Conservation (phyloP, 53 echinoderm and acorn worm species). For the Henricia sp. region DNA sequence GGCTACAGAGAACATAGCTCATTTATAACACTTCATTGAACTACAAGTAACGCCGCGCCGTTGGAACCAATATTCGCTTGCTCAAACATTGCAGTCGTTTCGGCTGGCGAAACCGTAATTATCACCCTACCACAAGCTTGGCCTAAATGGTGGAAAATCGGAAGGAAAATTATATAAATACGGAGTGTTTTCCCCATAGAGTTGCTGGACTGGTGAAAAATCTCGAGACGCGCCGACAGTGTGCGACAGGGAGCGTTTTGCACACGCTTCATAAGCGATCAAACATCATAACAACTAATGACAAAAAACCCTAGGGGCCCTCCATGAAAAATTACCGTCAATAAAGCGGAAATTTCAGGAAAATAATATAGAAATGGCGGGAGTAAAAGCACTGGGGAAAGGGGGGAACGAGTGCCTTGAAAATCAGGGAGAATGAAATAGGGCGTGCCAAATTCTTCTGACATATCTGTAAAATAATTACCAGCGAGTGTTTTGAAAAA, state of each 20-base stretch:
- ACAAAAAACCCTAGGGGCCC: conserved; percentile 35
- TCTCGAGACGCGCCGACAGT: background rate
- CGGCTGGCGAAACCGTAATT: conserved; percentile 49
- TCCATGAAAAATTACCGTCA: conserved; percentile 55
- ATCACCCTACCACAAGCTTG: conserved; percentile 54
- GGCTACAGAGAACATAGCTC: background rate
- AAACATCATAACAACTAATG: conserved; percentile 61
- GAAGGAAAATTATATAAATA: conserved; percentile 64
- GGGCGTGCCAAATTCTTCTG: conserved; percentile 59
- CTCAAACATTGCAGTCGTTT: too few species aligned
- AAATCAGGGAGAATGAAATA: conserved; percentile 61
- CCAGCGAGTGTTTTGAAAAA: conserved; percentile 9
- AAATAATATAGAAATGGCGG: conserved; percentile 55
- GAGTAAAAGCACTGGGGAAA: too few species aligned
- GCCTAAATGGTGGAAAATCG: conserved; percentile 65
- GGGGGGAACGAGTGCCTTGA: conserved; percentile 34
- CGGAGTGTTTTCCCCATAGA: conserved; percentile 20
- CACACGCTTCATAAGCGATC: conserved; percentile 60
- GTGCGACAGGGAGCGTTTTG: conserved; percentile 19
- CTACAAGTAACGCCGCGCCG: conserved; percentile 10
- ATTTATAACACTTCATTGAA: conserved; percentile 15
- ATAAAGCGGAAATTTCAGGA: conserved; percentile 49
- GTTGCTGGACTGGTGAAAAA: background rate
- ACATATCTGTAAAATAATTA: conserved; percentile 64
- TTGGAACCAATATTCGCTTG: conserved; percentile 38